Percentiles rank a stretch among this genome's conserved stretches.
Evolutionary conservation across 2,797 vertebrate species (phyloP).

Genomic region (Spea hammondii): DNA sequence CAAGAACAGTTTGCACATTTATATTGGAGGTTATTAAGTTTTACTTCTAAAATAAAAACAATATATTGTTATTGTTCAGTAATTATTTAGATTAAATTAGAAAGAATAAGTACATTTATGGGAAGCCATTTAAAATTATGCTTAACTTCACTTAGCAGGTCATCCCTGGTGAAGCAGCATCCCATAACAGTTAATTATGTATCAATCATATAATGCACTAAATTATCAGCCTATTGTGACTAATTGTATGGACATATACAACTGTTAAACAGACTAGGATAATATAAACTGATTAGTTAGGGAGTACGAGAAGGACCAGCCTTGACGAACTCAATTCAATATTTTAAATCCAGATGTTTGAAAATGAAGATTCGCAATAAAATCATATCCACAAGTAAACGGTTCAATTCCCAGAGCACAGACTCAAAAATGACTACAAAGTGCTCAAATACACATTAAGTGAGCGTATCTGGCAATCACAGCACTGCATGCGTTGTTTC

Average conservation of each 20-base stretch:
- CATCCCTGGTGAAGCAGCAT: neutral
- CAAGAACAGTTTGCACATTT: constrained; percentile 17
- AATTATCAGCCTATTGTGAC: constrained; percentile 6
- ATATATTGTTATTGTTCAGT: constrained; percentile 15
- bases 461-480: too few species aligned
- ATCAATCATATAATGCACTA: neutral
- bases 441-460: too few species aligned
- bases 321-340: too few species aligned
- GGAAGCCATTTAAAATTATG: neutral
- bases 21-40: neutral
- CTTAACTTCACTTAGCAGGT: neutral
- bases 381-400: too few species aligned
- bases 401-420: too few species aligned
- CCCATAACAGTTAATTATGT: constrained; percentile 11
- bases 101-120: constrained; percentile 12
- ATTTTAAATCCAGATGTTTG: too few species aligned
- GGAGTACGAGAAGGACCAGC: too few species aligned
- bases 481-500: too few species aligned
- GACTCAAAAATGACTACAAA: too few species aligned
- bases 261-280: neutral
- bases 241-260: neutral
- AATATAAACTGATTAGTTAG: too few species aligned
- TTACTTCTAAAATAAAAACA: constrained; percentile 1
- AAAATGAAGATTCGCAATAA: too few species aligned
- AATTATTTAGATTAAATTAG: constrained; percentile 37